phyloP scores from a whole-genome alignment of 1,140 invertebrate genomes.

The Coenobita brevimanus region DNA sequence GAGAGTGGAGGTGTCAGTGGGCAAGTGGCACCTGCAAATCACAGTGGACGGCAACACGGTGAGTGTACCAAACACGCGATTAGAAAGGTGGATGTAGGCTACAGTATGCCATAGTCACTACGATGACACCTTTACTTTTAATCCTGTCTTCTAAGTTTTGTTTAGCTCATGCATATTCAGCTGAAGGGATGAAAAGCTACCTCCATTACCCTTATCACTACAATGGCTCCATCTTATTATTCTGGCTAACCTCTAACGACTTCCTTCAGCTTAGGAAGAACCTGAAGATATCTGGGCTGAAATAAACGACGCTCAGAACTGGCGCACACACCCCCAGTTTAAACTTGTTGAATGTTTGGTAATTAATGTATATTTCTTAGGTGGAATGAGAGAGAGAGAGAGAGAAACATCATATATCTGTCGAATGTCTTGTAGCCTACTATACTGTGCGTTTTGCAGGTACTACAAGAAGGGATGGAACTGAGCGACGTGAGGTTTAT shows the following conservation, averaged over 20 bases:
- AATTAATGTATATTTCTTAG: too few relatives aligned
- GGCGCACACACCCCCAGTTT: too few relatives aligned
- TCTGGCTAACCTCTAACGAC: too few relatives aligned
- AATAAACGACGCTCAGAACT: too few relatives aligned
- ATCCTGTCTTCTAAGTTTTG: not conserved
- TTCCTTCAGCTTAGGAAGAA: too few relatives aligned
- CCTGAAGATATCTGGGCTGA: too few relatives aligned
- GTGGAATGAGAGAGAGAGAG: not conserved
- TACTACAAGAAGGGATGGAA: not conserved
- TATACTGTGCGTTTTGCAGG: not conserved
- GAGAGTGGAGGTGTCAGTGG: conserved; percentile 13
- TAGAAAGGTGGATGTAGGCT: not conserved
- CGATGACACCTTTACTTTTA: not conserved
- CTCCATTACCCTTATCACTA: too few relatives aligned
- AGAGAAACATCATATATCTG: not conserved
- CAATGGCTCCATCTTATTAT: too few relatives aligned
- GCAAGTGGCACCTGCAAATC: conserved; percentile 25
- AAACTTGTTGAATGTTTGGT: too few relatives aligned
- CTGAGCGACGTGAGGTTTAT: conserved; percentile 29
- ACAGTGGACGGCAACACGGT: conserved; percentile 19
- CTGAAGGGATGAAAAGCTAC: too few relatives aligned
- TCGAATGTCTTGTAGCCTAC: not conserved
- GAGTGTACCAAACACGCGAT: not conserved
- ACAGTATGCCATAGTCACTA: not conserved
- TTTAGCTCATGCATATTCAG: too few relatives aligned